These are phyloP conservation scores for Dicrurus megarhynchus DNA, from an alignment of 2,113 vertebrate species.

Conservation along the genomic window DNA sequence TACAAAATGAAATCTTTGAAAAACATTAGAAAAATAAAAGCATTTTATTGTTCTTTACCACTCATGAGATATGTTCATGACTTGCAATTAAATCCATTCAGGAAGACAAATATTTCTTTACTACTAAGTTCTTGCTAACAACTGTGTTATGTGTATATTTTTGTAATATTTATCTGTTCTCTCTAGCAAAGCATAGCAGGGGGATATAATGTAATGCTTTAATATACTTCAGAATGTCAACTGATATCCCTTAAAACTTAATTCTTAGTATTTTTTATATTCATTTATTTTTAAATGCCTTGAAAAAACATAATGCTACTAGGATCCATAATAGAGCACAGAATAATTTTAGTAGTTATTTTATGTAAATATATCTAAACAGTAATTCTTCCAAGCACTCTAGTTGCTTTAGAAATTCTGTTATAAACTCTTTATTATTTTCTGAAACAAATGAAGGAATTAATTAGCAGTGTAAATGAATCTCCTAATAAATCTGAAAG, in stretches of 20 bases:
- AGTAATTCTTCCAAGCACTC: neutral
- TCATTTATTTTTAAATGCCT: neutral
- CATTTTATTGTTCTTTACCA: neutral
- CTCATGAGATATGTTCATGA: neutral
- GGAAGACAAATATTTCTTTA: neutral
- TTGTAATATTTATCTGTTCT: neutral
- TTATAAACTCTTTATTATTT: neutral
- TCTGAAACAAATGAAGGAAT: neutral
- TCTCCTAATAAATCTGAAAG: neutral
- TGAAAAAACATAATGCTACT: neutral
- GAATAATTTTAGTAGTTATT: neutral
- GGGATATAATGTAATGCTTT: neutral
- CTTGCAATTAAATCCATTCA: neutral
- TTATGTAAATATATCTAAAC: neutral
- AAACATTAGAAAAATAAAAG: neutral
- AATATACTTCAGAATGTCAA: neutral
- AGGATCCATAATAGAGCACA: neutral
- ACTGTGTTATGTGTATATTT: neutral
- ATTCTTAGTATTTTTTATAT: neutral
- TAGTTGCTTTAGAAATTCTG: neutral
- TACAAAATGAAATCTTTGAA: neutral
- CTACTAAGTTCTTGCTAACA: neutral
- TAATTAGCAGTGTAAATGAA: neutral
- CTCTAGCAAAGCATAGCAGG: neutral
- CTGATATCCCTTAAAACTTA: neutral